Evolutionary conservation across 2,797 vertebrate genomes (phyloP).

Genomic region (Hozukius guyotensis): DNA sequence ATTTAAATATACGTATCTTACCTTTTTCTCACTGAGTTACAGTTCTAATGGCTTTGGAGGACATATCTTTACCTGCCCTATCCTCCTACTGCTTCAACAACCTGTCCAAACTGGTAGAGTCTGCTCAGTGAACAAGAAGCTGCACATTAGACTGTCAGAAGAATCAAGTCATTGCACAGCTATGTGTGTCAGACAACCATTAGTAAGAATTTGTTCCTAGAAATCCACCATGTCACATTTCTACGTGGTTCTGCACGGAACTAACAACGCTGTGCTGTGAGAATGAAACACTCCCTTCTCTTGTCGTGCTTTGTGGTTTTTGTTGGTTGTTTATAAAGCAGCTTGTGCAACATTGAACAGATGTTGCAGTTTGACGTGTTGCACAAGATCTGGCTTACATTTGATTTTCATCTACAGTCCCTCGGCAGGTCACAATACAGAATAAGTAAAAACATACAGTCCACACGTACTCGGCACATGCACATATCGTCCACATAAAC

Average conservation of each 20-base stretch:
- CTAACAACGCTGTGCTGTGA: neutral
- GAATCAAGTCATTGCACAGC: neutral
- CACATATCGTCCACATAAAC: neutral
- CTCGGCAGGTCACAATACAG: neutral
- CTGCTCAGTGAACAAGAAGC: neutral
- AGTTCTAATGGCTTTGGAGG: neutral
- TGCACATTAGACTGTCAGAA: neutral
- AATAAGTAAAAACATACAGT: neutral
- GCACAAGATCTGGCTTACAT: neutral
- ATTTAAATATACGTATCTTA: neutral
- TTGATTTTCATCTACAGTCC: neutral
- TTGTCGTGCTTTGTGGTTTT: neutral
- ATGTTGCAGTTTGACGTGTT: neutral
- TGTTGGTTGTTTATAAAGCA: neutral
- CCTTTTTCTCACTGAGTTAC: neutral
- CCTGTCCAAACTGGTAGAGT: constrained; percentile 31
- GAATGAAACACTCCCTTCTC: neutral
- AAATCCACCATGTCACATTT: neutral
- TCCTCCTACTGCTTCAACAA: constrained; percentile 3
- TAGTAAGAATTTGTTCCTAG: neutral
- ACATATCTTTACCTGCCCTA: neutral
- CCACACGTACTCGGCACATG: neutral
- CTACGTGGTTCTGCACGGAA: neutral
- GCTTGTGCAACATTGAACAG: neutral
- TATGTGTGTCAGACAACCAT: neutral